phyloP scores from a whole-genome alignment of 2,888 invertebrate species.

The Aquatica leii region DNA sequence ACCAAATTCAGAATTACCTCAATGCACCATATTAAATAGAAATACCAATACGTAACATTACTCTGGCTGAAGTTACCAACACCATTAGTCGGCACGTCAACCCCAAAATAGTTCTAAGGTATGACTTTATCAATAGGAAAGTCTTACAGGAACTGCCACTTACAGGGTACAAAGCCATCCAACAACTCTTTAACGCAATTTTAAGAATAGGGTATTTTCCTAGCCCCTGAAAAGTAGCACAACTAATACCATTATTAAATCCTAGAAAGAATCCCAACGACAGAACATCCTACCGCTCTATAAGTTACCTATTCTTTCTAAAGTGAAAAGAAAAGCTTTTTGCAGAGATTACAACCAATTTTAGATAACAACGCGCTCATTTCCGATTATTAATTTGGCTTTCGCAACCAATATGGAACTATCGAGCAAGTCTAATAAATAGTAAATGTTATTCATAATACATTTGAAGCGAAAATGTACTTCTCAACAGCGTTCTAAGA shows the following conservation, averaged over 20 bases:
- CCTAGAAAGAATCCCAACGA: too few relatives aligned
- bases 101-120: background rate
- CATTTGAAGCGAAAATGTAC: background rate
- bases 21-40: too few relatives aligned
- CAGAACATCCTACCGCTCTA: background rate
- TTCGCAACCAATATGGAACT: too few relatives aligned
- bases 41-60: background rate
- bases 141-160: background rate
- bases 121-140: background rate
- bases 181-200: too few relatives aligned
- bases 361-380: background rate
- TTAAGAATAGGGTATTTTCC: too few relatives aligned
- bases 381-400: too few relatives aligned
- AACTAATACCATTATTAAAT: background rate
- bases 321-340: constrained; percentile 7
- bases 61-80: background rate
- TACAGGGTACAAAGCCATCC: too few relatives aligned
- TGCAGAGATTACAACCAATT: background rate
- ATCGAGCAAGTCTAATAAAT: too few relatives aligned
- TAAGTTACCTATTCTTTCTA: background rate
- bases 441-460: constrained; percentile 3
- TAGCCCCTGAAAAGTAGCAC: too few relatives aligned
- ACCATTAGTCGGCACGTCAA: background rate
- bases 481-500: too few relatives aligned
- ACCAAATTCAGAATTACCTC: background rate